phyloP scores from a whole-genome alignment of 2,888 invertebrate genomes.

The Campopleginae sp. region DNA sequence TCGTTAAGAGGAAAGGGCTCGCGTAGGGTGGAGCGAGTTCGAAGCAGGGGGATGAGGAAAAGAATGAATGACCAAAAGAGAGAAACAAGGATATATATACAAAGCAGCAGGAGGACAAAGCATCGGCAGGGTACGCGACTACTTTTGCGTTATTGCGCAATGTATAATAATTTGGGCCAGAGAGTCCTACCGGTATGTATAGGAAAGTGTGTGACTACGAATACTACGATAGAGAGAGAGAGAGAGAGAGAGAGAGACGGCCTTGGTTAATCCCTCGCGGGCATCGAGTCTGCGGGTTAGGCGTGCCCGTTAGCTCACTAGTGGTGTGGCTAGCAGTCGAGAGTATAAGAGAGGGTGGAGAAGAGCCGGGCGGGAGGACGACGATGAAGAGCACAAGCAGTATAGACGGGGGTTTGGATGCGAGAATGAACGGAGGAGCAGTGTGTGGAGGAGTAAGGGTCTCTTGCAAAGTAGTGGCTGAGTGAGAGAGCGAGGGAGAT shows the following conservation, averaged over 20 bases:
- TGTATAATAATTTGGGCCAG: conserved; percentile 79
- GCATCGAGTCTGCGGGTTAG: conserved; percentile 77
- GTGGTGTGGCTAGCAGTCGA: conserved; percentile 69
- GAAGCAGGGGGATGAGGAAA: conserved; percentile 26
- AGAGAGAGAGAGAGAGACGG: too few relatives aligned
- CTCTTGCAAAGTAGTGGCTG: conserved; percentile 51
- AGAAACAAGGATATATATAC: conserved; percentile 28
- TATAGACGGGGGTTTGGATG: conserved; percentile 63
- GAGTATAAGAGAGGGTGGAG: conserved; percentile 41
- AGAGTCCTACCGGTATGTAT: conserved; percentile 43
- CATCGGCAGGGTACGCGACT: conserved; percentile 67
- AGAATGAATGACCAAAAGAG: conserved; percentile 43
- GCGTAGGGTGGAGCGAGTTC: neutral
- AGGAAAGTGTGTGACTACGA: conserved; percentile 17
- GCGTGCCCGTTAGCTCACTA: conserved; percentile 75
- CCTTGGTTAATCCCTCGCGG: conserved; percentile 79
- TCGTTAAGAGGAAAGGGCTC: conserved; percentile 41
- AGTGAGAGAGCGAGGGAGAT: conserved; percentile 40
- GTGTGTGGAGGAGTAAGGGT: conserved; percentile 64
- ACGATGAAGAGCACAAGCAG: conserved; percentile 53
- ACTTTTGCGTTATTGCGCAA: conserved; percentile 79
- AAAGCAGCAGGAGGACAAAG: conserved; percentile 27
- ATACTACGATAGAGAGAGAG: neutral
- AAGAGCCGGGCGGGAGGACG: conserved; percentile 50
- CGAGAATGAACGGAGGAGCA: conserved; percentile 50